phyloP scores from a whole-genome alignment of 1,140 invertebrate genomes.

The Panagrolaimus sp. region DNA sequence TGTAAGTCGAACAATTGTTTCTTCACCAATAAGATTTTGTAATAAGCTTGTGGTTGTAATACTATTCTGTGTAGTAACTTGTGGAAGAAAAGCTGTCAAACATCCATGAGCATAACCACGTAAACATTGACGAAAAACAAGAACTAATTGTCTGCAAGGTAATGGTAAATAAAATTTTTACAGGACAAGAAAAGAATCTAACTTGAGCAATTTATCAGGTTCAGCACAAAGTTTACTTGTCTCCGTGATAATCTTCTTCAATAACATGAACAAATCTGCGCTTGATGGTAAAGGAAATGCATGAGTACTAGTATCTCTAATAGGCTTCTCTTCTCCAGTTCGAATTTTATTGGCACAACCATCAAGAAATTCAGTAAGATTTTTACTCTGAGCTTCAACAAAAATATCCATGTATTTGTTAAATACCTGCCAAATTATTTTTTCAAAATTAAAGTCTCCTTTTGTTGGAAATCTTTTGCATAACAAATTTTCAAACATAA shows the following conservation, averaged over 20 bases:
- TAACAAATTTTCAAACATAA: constrained; percentile 82
- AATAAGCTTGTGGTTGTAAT: constrained; percentile 37
- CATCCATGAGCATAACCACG: constrained; percentile 77
- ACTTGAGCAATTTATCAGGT: constrained; percentile 63
- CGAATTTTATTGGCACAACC: constrained; percentile 54
- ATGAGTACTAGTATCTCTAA: constrained; percentile 62
- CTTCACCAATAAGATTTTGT: constrained; percentile 77
- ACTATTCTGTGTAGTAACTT: constrained; percentile 19
- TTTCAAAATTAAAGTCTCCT: constrained; percentile 51
- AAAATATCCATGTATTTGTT: constrained; percentile 57
- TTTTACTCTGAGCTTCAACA: constrained; percentile 53
- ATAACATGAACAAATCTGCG: constrained; percentile 69
- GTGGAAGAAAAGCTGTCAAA: constrained; percentile 55
- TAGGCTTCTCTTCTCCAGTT: constrained; percentile 58
- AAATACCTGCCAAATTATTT: constrained; percentile 55
- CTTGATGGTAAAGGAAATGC: constrained; percentile 75
- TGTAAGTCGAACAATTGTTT: constrained; percentile 74
- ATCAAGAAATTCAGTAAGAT: constrained; percentile 53
- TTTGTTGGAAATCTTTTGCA: constrained; percentile 78
- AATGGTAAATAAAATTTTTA: neutral
- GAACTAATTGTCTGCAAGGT: constrained; percentile 72
- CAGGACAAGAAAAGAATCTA: neutral
- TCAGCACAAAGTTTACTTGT: constrained; percentile 86
- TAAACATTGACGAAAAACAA: constrained; percentile 88
- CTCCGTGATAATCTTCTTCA: constrained; percentile 92